phyloP scores from a whole-genome alignment of 1,140 invertebrate genomes.

The roundworm (Caenorhabditis elegans) region DNA sequence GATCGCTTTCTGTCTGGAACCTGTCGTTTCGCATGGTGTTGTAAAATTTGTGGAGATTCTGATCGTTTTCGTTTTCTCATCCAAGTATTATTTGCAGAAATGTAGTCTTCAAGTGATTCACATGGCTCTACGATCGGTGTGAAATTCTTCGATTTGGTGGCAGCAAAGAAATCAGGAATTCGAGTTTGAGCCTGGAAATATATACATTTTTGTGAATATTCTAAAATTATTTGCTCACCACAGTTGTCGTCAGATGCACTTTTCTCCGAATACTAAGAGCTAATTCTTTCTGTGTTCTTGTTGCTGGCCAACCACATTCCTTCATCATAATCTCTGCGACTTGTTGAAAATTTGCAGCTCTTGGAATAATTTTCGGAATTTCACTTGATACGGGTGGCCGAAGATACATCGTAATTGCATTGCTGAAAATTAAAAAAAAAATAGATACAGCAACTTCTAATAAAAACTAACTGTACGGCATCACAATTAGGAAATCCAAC shows the following conservation, averaged over 20 bases:
- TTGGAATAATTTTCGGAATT: neutral
- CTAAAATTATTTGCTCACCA: no score
- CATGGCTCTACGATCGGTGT: neutral
- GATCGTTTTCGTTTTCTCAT: neutral
- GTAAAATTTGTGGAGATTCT: neutral
- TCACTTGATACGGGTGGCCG: neutral
- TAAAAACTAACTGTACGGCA: neutral
- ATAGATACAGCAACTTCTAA: neutral
- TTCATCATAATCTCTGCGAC: neutral
- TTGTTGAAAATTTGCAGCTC: neutral
- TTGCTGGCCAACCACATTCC: neutral
- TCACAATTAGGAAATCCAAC: slow-evolving; percentile 33
- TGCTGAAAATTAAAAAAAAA: slow-evolving; percentile 1
- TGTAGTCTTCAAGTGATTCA: neutral
- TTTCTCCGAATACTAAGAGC: neutral
- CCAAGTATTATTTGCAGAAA: neutral
- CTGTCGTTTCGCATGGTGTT: neutral
- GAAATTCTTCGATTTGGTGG: neutral
- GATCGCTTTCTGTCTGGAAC: neutral
- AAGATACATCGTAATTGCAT: neutral
- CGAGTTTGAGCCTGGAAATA: neutral
- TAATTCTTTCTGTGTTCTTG: neutral
- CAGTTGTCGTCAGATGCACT: neutral
- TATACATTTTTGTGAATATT: no score
- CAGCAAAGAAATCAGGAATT: neutral